phyloP scores from a whole-genome alignment of 2,113 vertebrate species.

The Perccottus glenii region DNA sequence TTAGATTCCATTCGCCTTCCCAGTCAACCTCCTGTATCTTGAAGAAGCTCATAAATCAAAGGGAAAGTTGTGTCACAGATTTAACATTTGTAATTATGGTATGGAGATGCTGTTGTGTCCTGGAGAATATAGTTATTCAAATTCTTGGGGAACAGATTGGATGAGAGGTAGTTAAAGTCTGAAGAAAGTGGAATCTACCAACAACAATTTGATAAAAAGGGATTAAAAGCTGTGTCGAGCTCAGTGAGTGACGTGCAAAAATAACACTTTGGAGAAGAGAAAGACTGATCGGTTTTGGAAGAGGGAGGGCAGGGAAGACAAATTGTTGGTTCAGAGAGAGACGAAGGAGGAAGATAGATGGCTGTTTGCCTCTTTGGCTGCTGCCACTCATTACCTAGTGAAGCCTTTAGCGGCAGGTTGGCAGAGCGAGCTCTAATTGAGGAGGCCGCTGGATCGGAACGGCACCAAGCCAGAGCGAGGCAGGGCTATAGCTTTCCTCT shows the following conservation, averaged over 20 bases:
- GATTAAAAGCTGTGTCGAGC: constrained; percentile 1
- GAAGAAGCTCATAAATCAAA: no score
- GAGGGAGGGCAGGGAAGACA: constrained; percentile 5
- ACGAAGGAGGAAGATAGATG: constrained; percentile 31
- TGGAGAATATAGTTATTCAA: no score
- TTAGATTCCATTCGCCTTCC: no score
- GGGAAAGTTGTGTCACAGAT: no score
- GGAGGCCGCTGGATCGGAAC: constrained; percentile 52
- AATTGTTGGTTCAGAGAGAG: constrained; percentile 43
- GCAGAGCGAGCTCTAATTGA: constrained; percentile 65
- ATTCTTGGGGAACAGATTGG: no score
- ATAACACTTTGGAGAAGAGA: constrained; percentile 2
- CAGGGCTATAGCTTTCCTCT: constrained; percentile 7
- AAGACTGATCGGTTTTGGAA: constrained; percentile 29
- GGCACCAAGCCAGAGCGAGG: constrained; percentile 8
- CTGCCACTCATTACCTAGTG: constrained; percentile 65
- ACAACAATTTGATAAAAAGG: constrained; percentile 31
- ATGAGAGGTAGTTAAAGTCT: no score
- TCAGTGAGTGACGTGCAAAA: not conserved
- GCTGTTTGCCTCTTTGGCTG: constrained; percentile 44
- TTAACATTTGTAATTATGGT: no score
- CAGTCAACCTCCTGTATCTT: no score
- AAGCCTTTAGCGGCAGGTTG: constrained; percentile 55
- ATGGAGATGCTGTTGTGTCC: no score
- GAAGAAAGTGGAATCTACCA: constrained; percentile 23